Conservation (phyloP, 2,888 invertebrate genomes). For the Oeneis ivallda region DNA sequence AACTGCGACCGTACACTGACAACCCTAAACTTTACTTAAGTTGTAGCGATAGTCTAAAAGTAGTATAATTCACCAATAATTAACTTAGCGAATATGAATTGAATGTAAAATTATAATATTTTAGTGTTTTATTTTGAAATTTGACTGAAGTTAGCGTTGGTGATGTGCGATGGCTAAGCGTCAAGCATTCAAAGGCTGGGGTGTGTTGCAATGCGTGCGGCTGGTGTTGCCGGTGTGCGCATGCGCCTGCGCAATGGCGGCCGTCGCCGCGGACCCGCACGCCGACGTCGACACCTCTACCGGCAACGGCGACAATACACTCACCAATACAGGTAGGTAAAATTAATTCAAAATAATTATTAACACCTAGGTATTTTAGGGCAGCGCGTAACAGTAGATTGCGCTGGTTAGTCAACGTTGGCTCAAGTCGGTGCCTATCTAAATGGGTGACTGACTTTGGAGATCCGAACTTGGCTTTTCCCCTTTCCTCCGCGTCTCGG, state of each 20-base stretch:
- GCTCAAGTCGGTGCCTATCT: too few species aligned
- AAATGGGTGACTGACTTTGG: too few species aligned
- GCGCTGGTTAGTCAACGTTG: too few species aligned
- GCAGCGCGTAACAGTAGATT: too few species aligned
- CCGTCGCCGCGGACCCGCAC: slow-evolving; percentile 55
- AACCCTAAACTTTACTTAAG: slow-evolving; percentile 20
- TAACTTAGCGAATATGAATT: not conserved
- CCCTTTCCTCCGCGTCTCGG: too few species aligned
- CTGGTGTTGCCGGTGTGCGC: slow-evolving; percentile 62
- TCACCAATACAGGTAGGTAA: slow-evolving; percentile 69
- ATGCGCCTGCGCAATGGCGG: slow-evolving; percentile 70
- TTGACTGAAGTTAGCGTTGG: slow-evolving; percentile 49
- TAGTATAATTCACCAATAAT: slow-evolving; percentile 8
- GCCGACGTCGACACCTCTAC: slow-evolving; percentile 77
- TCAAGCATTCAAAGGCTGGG: slow-evolving; percentile 47
- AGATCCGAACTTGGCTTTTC: too few species aligned
- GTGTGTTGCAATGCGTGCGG: slow-evolving; percentile 46
- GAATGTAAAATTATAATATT: slow-evolving; percentile 14
- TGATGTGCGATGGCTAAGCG: slow-evolving; percentile 77
- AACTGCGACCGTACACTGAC: slow-evolving; percentile 33
- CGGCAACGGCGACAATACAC: slow-evolving; percentile 74
- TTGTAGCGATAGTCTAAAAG: slow-evolving; percentile 22
- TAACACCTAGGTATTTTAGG: too few species aligned
- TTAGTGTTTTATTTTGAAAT: slow-evolving; percentile 34
- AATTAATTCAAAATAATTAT: not conserved